Base-by-base conservation (phyloP, 2,113 vertebrate species). In the Sakesphorus luctuosus region DNA sequence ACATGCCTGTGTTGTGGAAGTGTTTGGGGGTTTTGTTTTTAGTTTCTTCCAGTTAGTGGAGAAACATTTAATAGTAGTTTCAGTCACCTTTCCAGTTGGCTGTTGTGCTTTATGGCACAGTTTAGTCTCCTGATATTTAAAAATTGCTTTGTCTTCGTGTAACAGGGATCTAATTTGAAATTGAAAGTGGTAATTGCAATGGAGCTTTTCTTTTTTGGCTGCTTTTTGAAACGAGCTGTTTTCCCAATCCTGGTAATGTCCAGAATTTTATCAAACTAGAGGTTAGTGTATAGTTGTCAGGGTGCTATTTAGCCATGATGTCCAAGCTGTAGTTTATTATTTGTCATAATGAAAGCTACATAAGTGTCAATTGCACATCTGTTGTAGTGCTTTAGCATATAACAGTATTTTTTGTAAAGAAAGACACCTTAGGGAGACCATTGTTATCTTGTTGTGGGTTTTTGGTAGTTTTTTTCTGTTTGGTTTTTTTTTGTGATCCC, bases 201-300 rank as follows among this genome's bases (percentile, higher is more conserved):
- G 3, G 53, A 79, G 66, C 26, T 75, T 82, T 94, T 79, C 62
- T 89, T 67, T 38, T 89, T 58, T 44, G 75, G 21, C 66, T 78
- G 49, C 44, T 16, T 55, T 7, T 75, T 31, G 18, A 67, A 80
- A 61, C 9, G 29, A 91, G 59, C 68, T 84, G 7, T 29, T 89
- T 40, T 86, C 23, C 46, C 2, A 2, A 1, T 47, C 20, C 59
- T 1, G 0, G 13, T 29, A 0, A 1, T 9, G 6, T 44, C 56
- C 23, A 29, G 43, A 23, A 12, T 53, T 28, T 23, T 69, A 15
- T 56, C 87, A 86, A 28, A 28, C 24, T 10, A 11, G 16, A 13
- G 55, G 29, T 13, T 10, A 18, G 36, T 20, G 13, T 49, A 3
- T 53, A 33, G 43, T 44, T 87, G 36, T 40, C 23, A 3, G 3